Evolutionary conservation across 2,888 invertebrate genomes (phyloP).

Genomic region (Copidosoma aretas): DNA sequence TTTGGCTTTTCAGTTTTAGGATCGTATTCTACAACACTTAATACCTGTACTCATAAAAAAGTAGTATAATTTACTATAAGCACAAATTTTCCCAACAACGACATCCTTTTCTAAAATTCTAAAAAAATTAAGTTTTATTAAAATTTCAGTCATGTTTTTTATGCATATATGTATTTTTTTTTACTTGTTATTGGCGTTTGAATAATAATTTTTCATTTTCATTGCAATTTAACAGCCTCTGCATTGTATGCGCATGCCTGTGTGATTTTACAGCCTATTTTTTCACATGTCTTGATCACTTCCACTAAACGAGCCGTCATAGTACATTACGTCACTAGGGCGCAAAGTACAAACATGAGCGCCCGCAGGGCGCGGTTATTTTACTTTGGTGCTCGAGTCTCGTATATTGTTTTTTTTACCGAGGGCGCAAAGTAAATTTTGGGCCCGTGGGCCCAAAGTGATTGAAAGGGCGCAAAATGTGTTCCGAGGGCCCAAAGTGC

Average conservation of each 20-base stretch:
- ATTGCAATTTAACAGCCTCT: constrained; percentile 43
- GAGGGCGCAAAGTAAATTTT: no score
- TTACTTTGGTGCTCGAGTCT: no score
- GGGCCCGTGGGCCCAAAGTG: no score
- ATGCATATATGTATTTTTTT: no score
- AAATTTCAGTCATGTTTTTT: background rate
- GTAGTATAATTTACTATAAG: constrained; percentile 63
- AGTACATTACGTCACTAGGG: no score
- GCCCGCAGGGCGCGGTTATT: no score
- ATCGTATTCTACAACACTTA: constrained; percentile 40
- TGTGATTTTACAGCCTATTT: constrained; percentile 33
- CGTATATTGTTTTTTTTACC: no score
- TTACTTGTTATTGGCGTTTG: constrained; percentile 50
- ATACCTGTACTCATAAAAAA: constrained; percentile 68
- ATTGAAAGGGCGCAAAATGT: no score
- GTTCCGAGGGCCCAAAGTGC: no score
- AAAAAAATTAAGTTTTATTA: background rate
- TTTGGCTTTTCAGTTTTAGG: constrained; percentile 45
- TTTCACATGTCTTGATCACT: constrained; percentile 52
- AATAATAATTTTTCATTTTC: constrained; percentile 50
- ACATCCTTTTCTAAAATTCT: constrained; percentile 46
- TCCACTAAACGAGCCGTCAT: constrained; percentile 68
- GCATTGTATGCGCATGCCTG: constrained; percentile 42
- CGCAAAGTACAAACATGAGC: no score
- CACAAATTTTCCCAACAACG: constrained; percentile 68